Evolutionary conservation across 2,888 invertebrate genomes (phyloP), one percentile per base, ranked within the genome.

Genomic region (Melieria crassipennis): DNA sequence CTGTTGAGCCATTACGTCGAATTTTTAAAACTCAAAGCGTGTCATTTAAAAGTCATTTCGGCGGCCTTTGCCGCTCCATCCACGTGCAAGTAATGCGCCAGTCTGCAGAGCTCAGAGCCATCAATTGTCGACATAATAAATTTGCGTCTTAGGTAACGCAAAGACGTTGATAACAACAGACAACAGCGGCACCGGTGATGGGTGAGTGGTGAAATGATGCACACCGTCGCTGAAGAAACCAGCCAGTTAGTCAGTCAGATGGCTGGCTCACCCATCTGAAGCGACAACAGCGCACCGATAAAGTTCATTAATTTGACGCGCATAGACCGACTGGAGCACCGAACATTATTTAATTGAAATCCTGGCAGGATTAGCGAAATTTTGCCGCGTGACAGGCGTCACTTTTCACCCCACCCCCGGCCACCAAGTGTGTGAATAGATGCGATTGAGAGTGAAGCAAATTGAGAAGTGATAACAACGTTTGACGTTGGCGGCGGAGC

Each of bases 281-380:
- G 30, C 30, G 30, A 30, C 30, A 30, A 30, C 30, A 30, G 30
- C 30, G 30, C 30, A 7, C 65, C 55, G 56, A 65, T 65, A n/a
- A 56, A 47, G 13, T n/a, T 65, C 56, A 57, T 45, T 65, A 65
- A 46, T 65, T 65, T 45, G 60, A 64, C 69, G 45, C 46, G 48
- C 45, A 60, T 60, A 46, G 43, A 58, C 48, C 57, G 57, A 66
- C 13, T 57, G 56, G 57, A 58, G 56, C 72, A 72, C 69, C 71
- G 73, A 30, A 74, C 77, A 75, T 75, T 73, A 75, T 75, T 75
- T 76, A 77, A 77, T 77, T 77, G 75, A 75, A 77, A 75, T 75
- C 75, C 75, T 52, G 69, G 61, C 66, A 70, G 75, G 72, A 74
- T 73, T 69, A 75, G 65, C 57, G 66, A 68, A 62, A 70, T 69